These are phyloP conservation scores for Anhinga anhinga DNA, from an alignment of 2,113 vertebrate genomes.

Conservation along the genomic window DNA sequence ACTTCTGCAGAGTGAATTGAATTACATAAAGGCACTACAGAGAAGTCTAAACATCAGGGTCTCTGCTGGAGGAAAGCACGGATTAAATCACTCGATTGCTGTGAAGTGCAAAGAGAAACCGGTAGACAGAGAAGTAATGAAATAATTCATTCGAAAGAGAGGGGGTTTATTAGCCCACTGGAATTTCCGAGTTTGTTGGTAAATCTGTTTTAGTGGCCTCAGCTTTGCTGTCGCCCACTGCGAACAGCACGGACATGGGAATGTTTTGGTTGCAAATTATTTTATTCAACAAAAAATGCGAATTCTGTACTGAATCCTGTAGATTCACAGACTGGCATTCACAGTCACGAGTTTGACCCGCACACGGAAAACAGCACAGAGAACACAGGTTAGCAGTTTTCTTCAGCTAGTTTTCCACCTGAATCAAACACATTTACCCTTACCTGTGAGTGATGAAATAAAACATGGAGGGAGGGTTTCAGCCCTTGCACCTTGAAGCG, in stretches of 20 bases:
- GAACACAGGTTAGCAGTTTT: neutral
- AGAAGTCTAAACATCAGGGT: neutral
- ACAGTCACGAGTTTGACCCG: neutral
- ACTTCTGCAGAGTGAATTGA: neutral
- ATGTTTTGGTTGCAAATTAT: neutral
- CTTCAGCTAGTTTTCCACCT: neutral
- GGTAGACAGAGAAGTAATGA: neutral
- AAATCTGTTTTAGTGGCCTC: neutral
- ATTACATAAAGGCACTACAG: neutral
- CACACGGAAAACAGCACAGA: neutral
- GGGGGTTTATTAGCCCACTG: neutral
- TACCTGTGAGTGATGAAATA: neutral
- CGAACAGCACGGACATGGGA: neutral
- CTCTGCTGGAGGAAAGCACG: neutral
- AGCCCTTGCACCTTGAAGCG: neutral
- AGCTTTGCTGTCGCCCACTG: neutral
- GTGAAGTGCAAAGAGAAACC: neutral
- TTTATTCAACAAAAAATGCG: neutral
- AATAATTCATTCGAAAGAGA: neutral
- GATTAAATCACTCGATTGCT: neutral
- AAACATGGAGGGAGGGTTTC: neutral
- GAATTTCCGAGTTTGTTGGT: neutral
- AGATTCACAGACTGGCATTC: neutral
- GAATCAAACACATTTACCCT: constrained; percentile 1
- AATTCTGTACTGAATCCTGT: neutral